phyloP scores from a whole-genome alignment of 2,888 invertebrate species.

The Dexiosoma caninum region DNA sequence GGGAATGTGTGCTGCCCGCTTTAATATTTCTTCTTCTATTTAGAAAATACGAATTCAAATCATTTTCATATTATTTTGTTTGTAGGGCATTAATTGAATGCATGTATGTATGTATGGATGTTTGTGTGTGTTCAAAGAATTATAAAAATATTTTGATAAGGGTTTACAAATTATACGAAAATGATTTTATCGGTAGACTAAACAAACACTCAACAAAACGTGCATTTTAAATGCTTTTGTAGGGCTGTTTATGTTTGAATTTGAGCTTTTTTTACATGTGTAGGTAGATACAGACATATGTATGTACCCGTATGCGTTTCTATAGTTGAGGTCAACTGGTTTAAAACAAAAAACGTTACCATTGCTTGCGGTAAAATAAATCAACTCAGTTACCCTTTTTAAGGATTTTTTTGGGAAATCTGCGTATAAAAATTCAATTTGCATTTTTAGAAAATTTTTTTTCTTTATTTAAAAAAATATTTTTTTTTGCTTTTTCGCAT shows the following conservation, averaged over 20 bases:
- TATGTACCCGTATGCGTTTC: background rate
- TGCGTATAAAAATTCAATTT: slow-evolving; percentile 27
- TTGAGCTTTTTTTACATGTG: background rate
- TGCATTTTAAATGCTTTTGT: background rate
- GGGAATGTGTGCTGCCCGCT: too few relatives aligned
- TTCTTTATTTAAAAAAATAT: background rate
- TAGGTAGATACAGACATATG: too few relatives aligned
- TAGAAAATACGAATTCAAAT: too few relatives aligned
- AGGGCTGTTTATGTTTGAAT: background rate
- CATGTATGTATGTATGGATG: background rate
- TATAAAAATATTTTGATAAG: slow-evolving; percentile 56
- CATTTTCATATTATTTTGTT: too few relatives aligned
- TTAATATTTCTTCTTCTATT: too few relatives aligned
- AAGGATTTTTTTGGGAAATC: background rate
- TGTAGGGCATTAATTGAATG: too few relatives aligned
- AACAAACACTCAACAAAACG: background rate
- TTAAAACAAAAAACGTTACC: background rate
- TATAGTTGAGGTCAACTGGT: slow-evolving; percentile 41
- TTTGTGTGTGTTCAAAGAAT: slow-evolving; percentile 6
- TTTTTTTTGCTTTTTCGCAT: background rate
- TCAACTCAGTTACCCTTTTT: background rate
- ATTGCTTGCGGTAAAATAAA: background rate
- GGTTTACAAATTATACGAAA: slow-evolving; percentile 56
- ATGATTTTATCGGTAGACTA: slow-evolving; percentile 7
- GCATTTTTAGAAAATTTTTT: background rate